A percentile compares a stretch with the other conserved stretches of the same genome.
phyloP scores from a whole-genome alignment of 2,888 invertebrate species.

The Yponomeuta plumbellus region DNA sequence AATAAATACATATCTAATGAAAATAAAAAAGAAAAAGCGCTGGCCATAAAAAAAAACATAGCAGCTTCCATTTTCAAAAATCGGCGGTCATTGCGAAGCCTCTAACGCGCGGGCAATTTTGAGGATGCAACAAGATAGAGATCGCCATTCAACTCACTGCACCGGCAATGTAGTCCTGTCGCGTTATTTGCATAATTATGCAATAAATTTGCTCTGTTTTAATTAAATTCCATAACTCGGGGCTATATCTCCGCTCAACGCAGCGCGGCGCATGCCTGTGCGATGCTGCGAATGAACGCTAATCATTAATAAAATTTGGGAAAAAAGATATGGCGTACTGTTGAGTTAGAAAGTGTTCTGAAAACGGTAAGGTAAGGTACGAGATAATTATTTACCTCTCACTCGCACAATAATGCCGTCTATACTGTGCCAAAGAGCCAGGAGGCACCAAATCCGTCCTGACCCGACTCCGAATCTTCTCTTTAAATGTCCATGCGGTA shows the following conservation, averaged over 20 bases:
- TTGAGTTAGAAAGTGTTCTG: too few species aligned
- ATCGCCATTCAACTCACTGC: constrained; percentile 17
- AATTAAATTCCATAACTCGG: constrained; percentile 31
- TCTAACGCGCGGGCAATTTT: not conserved
- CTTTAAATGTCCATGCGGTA: too few species aligned
- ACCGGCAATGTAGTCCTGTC: constrained; percentile 18
- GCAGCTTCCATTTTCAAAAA: not conserved
- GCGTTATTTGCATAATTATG: constrained; percentile 25
- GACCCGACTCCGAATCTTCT: too few species aligned
- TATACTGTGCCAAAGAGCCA: too few species aligned
- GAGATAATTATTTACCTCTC: too few species aligned
- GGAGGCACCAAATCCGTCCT: too few species aligned
- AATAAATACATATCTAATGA: too few species aligned
- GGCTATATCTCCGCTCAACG: constrained; percentile 17
- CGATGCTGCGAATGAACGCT: not conserved
- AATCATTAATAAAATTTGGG: not conserved
- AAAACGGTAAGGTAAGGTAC: too few species aligned
- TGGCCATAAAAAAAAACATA: not conserved
- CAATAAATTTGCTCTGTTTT: constrained; percentile 29
- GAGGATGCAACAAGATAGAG: constrained; percentile 18
- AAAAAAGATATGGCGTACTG: not conserved
- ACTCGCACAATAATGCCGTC: too few species aligned
- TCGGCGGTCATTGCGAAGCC: not conserved
- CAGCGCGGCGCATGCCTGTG: not conserved
- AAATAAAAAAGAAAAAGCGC: not conserved